phyloP scores from a whole-genome alignment of 2,888 invertebrate species.

The Nomada lathburiana region DNA sequence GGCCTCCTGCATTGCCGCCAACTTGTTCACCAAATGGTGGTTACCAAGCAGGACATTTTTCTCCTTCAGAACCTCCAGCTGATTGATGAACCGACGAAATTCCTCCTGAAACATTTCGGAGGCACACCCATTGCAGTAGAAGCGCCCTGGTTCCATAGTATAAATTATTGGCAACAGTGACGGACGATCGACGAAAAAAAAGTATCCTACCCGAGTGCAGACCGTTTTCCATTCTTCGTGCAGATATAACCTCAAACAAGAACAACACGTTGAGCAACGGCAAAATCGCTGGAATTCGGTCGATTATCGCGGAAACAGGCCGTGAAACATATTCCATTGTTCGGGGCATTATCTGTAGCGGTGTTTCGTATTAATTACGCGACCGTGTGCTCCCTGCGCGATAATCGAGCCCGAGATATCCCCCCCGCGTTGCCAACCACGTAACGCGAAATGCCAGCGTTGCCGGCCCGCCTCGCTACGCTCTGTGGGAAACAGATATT shows the following conservation, averaged over 20 bases:
- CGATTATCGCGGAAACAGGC: not conserved
- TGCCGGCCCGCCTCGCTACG: not conserved
- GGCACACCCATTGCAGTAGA: too few relatives aligned
- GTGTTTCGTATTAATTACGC: not conserved
- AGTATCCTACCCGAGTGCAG: too few relatives aligned
- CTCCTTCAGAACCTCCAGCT: constrained; percentile 92
- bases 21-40: constrained; percentile 90
- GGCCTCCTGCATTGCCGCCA: constrained; percentile 93
- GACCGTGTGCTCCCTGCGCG: not conserved
- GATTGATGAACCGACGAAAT: constrained; percentile 91
- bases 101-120: constrained; percentile 88
- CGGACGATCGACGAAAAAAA: too few relatives aligned
- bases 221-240: too few relatives aligned
- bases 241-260: too few relatives aligned
- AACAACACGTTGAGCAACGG: too few relatives aligned
- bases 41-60: constrained; percentile 91
- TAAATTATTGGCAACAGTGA: not conserved
- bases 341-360: not conserved
- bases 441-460: not conserved
- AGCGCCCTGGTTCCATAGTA: too few relatives aligned
- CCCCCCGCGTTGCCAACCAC: too few relatives aligned
- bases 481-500: not conserved
- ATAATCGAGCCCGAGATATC: not conserved
- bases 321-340: constrained; percentile 1
- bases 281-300: not conserved